Conservation (phyloP, 2,888 invertebrate species). For the Hartigia nigra region DNA sequence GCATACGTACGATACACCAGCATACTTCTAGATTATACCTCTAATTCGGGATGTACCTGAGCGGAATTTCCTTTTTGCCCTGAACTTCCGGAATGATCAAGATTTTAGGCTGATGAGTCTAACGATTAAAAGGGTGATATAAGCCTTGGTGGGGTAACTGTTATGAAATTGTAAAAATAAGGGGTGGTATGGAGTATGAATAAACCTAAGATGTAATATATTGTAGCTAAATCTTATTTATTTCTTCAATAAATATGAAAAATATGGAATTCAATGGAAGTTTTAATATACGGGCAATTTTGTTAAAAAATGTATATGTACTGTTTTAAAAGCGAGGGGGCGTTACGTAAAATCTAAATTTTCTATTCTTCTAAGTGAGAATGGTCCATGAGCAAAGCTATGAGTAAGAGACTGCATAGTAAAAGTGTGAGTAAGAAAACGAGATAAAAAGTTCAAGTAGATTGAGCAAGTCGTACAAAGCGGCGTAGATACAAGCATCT, state of each 20-base stretch:
- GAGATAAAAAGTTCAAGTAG: slow-evolving; percentile 33
- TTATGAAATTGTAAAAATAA: background rate
- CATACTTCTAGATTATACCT: slow-evolving; percentile 31
- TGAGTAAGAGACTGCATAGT: background rate
- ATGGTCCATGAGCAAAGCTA: background rate
- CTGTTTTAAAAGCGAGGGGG: background rate
- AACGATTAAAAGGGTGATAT: background rate
- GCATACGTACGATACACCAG: background rate
- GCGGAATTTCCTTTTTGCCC: slow-evolving; percentile 18
- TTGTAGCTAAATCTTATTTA: background rate
- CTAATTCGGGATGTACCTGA: slow-evolving; percentile 29
- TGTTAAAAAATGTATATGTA: background rate
- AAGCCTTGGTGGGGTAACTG: background rate
- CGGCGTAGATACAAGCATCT: slow-evolving; percentile 36
- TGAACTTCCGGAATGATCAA: background rate
- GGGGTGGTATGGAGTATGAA: background rate
- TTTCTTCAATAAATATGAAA: background rate
- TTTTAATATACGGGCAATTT: background rate
- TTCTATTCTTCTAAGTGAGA: background rate
- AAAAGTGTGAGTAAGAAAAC: background rate
- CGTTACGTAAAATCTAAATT: background rate
- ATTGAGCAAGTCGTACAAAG: slow-evolving; percentile 42
- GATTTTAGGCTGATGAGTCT: background rate
- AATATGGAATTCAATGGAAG: background rate
- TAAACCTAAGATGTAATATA: background rate